These are phyloP conservation scores for Thalassophryne amazonica DNA, from an alignment of 2,797 vertebrate species.

Conservation along the genomic window DNA sequence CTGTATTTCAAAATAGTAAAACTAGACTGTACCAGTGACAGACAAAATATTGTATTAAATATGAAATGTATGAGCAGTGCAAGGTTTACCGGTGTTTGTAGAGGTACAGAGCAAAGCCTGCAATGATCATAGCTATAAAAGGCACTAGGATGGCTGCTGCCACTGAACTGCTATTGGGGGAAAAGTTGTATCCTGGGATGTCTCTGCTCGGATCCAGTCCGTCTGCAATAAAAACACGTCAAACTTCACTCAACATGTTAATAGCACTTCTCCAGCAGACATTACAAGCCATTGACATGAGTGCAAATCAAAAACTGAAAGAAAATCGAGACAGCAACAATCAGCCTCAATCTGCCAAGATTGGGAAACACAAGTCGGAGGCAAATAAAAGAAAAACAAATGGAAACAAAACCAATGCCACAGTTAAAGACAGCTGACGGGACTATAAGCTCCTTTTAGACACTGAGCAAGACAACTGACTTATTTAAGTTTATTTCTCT, in stretches of 20 bases:
- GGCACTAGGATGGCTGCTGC: conserved; percentile 98
- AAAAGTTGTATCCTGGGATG: conserved; percentile 88
- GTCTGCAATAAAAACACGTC: conserved; percentile 52
- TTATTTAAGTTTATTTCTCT: conserved; percentile 23
- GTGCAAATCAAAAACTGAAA: not conserved
- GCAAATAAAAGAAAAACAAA: conserved; percentile 7
- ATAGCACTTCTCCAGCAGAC: not conserved
- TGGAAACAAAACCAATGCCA: not conserved
- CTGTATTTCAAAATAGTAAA: too few species aligned
- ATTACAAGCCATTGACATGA: not conserved
- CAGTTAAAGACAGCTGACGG: conserved; percentile 5
- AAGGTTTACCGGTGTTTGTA: conserved; percentile 94
- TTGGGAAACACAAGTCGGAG: not conserved
- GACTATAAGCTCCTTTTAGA: conserved; percentile 10
- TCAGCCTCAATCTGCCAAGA: not conserved
- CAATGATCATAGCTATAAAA: conserved; percentile 99
- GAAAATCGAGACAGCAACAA: too few species aligned
- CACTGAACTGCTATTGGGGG: conserved; percentile 98
- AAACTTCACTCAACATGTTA: not conserved
- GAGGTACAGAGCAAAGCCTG: conserved; percentile 98
- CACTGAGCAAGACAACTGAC: conserved; percentile 20
- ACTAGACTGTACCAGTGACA: too few species aligned
- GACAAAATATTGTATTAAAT: too few species aligned
- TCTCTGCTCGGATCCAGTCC: conserved; percentile 81
- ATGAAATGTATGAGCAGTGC: not conserved